Evolutionary conservation across 2,113 vertebrate species (phyloP), one percentile per base, ranked within the genome.

Genomic region (Heptranchias perlo): DNA sequence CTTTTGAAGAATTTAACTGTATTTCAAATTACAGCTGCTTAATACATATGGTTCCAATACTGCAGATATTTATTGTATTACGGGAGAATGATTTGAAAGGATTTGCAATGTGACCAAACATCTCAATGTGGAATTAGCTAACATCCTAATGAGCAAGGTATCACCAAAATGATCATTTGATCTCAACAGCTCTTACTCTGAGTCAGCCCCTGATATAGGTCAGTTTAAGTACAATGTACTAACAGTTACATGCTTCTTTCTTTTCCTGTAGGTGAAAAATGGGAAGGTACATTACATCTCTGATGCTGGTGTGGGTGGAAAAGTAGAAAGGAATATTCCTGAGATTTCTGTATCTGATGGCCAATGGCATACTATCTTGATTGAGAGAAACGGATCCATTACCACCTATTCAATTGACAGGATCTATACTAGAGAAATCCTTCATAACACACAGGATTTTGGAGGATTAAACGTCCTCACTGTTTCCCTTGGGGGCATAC

Each of bases 211-310:
- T 94, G 14, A 65, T 21, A 67, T 52, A 25, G 11, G 4, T 69
- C 52, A 1, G 14, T 91, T 91, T 31, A 58, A 16, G 4, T 39
- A 39, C 23, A 62, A 93, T 62, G 35, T 69, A 28, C 21, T 69
- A 49, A 69, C 65, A 69, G 39, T 25, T 47, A 44, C 23, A 25
- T 49, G 31, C 25, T 65, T 39, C 39, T 61, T 62, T 16, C 44
- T 67, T 96, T 89, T 91, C 95, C n/a, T 10, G 0, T 96, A 99
- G 99, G 97, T 99, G 96, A 99, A 98, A 97, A 98, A 98, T 21
- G 99, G 99, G 28, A 99, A 98, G 97, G 96, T 99, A 49, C 98
- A 99, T 96, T 99, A 99, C 82, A 96, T 98, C 3, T 99, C 99
- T 0, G 99, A 99, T 0, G 98, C 98, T 0, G 99, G 99, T 31